Conservation (phyloP, 2,797 vertebrate species). For the Cottoperca gobio region DNA sequence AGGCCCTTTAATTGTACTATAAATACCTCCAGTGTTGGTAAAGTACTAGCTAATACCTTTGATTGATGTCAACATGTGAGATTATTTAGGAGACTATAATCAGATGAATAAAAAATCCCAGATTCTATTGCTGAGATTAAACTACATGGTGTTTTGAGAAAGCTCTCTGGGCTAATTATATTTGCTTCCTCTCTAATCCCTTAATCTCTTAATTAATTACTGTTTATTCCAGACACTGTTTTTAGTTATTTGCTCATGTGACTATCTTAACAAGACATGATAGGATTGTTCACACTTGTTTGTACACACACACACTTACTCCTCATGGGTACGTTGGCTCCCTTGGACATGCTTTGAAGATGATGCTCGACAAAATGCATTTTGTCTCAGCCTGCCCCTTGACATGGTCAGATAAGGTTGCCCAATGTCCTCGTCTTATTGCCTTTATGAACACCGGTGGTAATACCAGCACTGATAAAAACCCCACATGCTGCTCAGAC, state of each 20-base stretch:
- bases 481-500: conserved; percentile 34
- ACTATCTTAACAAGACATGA: conserved; percentile 53
- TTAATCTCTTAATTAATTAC: conserved; percentile 76
- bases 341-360: conserved; percentile 33
- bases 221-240: conserved; percentile 43
- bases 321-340: conserved; percentile 4
- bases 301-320: conserved; percentile 27
- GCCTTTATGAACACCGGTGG: conserved; percentile 20
- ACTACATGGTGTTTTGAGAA: conserved; percentile 52
- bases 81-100: conserved; percentile 29
- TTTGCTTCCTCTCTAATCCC: conserved; percentile 70
- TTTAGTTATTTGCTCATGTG: conserved; percentile 61
- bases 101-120: conserved; percentile 43
- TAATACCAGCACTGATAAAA: conserved; percentile 54
- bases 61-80: conserved; percentile 25
- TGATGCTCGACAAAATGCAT: conserved; percentile 43
- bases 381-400: conserved; percentile 41
- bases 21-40: neutral
- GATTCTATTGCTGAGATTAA: conserved; percentile 42
- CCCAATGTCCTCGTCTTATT: conserved; percentile 26
- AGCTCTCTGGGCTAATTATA: conserved; percentile 62
- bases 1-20: too few species aligned
- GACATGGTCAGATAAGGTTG: conserved; percentile 54
- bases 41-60: neutral
- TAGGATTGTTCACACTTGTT: conserved; percentile 54